A percentile compares a stretch with the other conserved stretches of the same genome.
Evolutionary conservation across 2,888 invertebrate species (phyloP).

Genomic region (Perizoma affinitatum): DNA sequence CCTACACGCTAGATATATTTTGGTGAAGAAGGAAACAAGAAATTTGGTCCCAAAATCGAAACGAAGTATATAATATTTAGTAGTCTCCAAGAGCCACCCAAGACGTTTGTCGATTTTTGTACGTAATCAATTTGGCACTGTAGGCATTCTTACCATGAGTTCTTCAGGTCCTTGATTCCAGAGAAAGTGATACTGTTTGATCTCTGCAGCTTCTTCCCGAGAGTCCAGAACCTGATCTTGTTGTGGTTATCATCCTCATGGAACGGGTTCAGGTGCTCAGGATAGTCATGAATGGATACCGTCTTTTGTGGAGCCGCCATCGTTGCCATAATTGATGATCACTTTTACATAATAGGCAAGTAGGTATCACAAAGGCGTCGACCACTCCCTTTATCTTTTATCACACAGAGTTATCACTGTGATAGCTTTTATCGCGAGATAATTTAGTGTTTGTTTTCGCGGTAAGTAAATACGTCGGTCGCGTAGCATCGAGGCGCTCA

Average conservation of each 20-base stretch:
- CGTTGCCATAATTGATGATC: slow-evolving; percentile 65
- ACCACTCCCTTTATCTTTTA: slow-evolving; percentile 78
- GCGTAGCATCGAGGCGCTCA: slow-evolving; percentile 60
- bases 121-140: neutral
- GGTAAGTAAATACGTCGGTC: slow-evolving; percentile 43
- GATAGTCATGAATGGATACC: slow-evolving; percentile 87
- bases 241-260: slow-evolving; percentile 87
- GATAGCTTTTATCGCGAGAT: slow-evolving; percentile 80
- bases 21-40: no score
- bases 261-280: slow-evolving; percentile 91
- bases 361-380: slow-evolving; percentile 58
- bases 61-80: no score
- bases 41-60: no score
- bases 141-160: slow-evolving; percentile 81
- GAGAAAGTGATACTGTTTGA: slow-evolving; percentile 86
- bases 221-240: slow-evolving; percentile 85
- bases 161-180: slow-evolving; percentile 81
- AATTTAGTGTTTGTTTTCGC: slow-evolving; percentile 76
- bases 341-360: slow-evolving; percentile 72
- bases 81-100: no score
- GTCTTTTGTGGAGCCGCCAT: slow-evolving; percentile 77
- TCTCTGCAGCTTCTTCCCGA: slow-evolving; percentile 79
- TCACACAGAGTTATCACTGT: slow-evolving; percentile 57
- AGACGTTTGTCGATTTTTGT: neutral
- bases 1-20: neutral